phyloP scores from a whole-genome alignment of 2,888 invertebrate genomes.

The Phyto melanocephala region DNA sequence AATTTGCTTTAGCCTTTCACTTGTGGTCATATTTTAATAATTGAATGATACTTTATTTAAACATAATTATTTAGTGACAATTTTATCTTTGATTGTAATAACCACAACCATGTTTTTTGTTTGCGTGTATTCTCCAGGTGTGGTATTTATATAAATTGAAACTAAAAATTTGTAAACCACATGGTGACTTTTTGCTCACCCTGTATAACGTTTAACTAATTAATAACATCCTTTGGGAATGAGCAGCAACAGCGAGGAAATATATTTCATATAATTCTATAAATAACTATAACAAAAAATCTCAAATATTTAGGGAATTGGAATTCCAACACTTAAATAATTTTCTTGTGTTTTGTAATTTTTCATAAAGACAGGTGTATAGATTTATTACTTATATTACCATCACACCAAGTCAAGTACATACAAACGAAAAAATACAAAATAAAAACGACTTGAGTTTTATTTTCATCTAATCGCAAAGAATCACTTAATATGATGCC shows the following conservation, averaged over 20 bases:
- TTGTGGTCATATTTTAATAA: too few relatives aligned
- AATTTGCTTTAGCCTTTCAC: too few relatives aligned
- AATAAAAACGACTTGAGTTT: neutral
- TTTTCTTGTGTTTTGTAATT: neutral
- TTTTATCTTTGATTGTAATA: too few relatives aligned
- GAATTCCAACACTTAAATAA: constrained; percentile 37
- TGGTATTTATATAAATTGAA: too few relatives aligned
- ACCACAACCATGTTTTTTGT: too few relatives aligned
- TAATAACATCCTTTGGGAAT: constrained; percentile 66
- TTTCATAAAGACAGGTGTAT: constrained; percentile 15
- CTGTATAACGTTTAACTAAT: constrained; percentile 72
- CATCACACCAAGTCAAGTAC: constrained; percentile 15
- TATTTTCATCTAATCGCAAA: constrained; percentile 40
- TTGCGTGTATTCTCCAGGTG: too few relatives aligned
- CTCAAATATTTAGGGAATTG: constrained; percentile 47
- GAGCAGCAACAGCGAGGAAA: neutral
- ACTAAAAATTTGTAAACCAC: too few relatives aligned
- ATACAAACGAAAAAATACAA: neutral
- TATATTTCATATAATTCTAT: constrained; percentile 41
- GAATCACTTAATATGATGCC: constrained; percentile 57
- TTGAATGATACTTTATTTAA: too few relatives aligned
- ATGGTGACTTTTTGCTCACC: too few relatives aligned
- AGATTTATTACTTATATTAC: neutral
- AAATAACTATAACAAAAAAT: constrained; percentile 15
- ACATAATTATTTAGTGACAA: too few relatives aligned